Base-by-base conservation (phyloP, 2,888 invertebrate species). In the Polyommatus icarus region DNA sequence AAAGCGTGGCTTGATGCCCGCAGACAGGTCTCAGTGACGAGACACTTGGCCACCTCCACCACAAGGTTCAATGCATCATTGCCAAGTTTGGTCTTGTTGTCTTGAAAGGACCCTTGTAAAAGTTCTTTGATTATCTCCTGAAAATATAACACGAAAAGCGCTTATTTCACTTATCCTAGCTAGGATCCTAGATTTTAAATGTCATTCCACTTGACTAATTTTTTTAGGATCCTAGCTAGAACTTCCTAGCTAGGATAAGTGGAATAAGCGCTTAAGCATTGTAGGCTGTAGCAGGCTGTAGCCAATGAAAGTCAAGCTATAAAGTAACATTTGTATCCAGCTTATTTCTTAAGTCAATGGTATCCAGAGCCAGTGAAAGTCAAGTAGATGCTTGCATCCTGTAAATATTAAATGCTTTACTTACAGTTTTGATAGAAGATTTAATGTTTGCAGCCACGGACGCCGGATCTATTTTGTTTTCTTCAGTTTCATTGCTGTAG, bases 81-180 rank as follows among this genome's bases (percentile, higher is more conserved):
- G 10, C 91, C 92, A 46, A 95, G 88, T 85, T 95, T 95, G 2
- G 91, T 95, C 85, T 95, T 95, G 81, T 93, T 89, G 83, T 95
- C 95, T 84, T 90, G 89, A 82, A 94, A 95, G 67, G 94, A 91
- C 46, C 90, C 89, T 82, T 95, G 93, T 3, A 95, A 82, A 7
- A 93, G 87, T 81, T 95, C 95, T 84, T 94, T 95, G 78, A 95
- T 91, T 10, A 94, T 86, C 80, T 95, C 94, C 95, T 95, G 81
- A 36, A 77, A 76, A n/a, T 15, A 71, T 78, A 29, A 3, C 15
- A 24, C n/a, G n/a, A n/a, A n/a, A n/a, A n/a, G n/a, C n/a, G n/a
- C n/a, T n/a, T n/a, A n/a, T n/a, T n/a, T n/a, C n/a, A n/a, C n/a
- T n/a, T n/a, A n/a, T n/a, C n/a, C n/a, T n/a, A n/a, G n/a, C n/a